Percentiles rank a stretch among this genome's conserved stretches.
Conservation (phyloP, 2,797 vertebrate genomes). For the Antrozous pallidus region DNA sequence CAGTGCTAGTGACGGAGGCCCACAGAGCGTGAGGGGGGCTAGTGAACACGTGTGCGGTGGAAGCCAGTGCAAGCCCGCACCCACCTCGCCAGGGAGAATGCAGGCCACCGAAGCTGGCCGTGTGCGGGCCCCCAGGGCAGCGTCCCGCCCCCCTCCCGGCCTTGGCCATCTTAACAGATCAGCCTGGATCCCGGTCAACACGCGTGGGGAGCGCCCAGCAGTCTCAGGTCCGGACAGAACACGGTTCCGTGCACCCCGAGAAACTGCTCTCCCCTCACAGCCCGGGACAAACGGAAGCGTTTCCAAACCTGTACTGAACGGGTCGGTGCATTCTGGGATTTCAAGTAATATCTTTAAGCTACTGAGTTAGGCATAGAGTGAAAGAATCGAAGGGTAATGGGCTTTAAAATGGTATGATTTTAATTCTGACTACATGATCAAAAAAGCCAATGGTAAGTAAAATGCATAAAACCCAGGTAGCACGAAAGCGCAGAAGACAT, state of each 20-base stretch:
- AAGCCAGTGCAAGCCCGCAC: too few species aligned
- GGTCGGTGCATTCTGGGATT: too few species aligned
- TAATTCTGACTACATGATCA: background rate
- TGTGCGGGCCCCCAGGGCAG: constrained; percentile 46
- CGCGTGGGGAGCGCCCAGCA: background rate
- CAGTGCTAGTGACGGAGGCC: too few species aligned
- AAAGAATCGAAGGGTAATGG: background rate
- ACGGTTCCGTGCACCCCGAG: constrained; percentile 69
- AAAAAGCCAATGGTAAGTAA: background rate
- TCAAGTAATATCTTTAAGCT: background rate
- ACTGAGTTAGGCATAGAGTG: background rate
- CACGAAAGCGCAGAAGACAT: background rate
- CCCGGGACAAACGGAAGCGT: too few species aligned
- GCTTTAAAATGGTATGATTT: background rate
- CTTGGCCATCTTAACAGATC: too few species aligned
- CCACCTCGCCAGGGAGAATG: constrained; percentile 62
- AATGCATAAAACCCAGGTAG: background rate
- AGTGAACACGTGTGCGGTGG: too few species aligned
- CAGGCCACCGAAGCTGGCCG: constrained; percentile 80
- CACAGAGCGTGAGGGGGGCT: too few species aligned
- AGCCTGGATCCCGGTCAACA: background rate
- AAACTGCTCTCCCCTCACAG: constrained; percentile 68
- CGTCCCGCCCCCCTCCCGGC: too few species aligned
- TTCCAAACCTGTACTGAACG: too few species aligned
- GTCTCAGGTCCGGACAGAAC: too few species aligned